phyloP scores from a whole-genome alignment of 2,113 vertebrate species.

The Xiphophorus maculatus region DNA sequence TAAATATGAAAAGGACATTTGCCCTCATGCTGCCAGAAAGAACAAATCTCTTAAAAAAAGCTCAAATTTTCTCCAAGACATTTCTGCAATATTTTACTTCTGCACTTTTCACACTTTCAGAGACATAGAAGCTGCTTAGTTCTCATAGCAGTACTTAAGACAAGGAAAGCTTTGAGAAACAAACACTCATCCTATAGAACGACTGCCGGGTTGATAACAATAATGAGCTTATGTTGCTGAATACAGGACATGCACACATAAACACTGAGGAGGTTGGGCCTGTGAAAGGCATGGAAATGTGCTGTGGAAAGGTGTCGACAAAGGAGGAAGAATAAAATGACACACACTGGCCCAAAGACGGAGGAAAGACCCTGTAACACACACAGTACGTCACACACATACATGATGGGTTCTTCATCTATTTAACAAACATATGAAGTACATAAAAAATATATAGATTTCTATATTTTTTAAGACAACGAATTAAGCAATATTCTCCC shows the following conservation, averaged over 20 bases:
- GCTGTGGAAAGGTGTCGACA: conserved; percentile 5
- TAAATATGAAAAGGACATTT: not conserved
- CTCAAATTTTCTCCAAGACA: not conserved
- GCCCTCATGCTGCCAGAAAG: not conserved
- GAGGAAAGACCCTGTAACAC: conserved; percentile 39
- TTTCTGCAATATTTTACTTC: not conserved
- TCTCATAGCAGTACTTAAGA: conserved; percentile 29
- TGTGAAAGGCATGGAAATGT: conserved; percentile 7
- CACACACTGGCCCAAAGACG: conserved; percentile 73
- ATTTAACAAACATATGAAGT: no score
- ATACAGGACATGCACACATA: not conserved
- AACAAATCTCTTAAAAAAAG: conserved; percentile 4
- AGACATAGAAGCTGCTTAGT: conserved; percentile 24
- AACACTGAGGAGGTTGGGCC: not conserved
- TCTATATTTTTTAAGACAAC: no score
- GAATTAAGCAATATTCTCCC: no score
- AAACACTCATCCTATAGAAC: conserved; percentile 24
- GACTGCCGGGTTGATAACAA: conserved; percentile 46
- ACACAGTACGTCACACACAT: conserved; percentile 16
- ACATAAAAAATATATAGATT: no score
- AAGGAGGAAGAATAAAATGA: conserved; percentile 17
- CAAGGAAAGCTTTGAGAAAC: conserved; percentile 45
- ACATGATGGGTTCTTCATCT: no score
- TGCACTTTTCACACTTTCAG: not conserved
- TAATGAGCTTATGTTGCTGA: conserved; percentile 49